Base-by-base conservation (phyloP, 2,888 invertebrate genomes). In the Pediacus dermestoides region DNA sequence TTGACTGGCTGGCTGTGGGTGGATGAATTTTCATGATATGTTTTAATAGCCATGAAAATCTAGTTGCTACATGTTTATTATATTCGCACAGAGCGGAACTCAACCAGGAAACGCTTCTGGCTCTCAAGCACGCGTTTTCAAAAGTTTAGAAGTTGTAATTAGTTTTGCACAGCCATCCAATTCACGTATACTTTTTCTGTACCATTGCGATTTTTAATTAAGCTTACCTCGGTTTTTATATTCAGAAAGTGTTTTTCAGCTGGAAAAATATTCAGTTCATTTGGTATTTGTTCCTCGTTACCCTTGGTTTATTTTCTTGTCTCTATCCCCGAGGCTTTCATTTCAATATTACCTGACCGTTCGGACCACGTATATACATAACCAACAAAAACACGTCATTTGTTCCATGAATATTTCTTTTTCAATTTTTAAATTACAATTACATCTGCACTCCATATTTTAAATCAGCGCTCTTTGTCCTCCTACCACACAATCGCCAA, bases 171-270 rank as follows among this genome's bases (percentile, higher is more conserved):
- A 55, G 55, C 52, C 58, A 53, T 52, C 60, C 55, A 59, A 63
- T 61, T 58, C 60, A 28, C 58, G 60, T 63, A 53, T 50, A 56
- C 58, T 64, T 60, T 63, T 60, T 60, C 52, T 63, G 60, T 61
- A 53, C 58, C 57, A 64, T 58, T 63, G 60, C 62, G 63, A 66
- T 66, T 68, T 67, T 68, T 67, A 67, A 68, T 67, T 68, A 67
- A 67, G 66, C 64, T 61, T 59, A 61, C 61, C 60, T 63, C 63
- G 57, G 58, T 60, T 64, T 66, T 61, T 64, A 64, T 63, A 66
- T 66, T 63, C 64, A 60, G 61, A 64, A 65, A 64, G 65, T 63
- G 63, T 63, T 66, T 65, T 66, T 60, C 63, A 59, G 61, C 63
- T 60, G 65, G 63, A 65, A 66, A 66, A 66, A 64, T 66, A 63